Conservation (phyloP, 2,797 vertebrate genomes). For the Gymnodraco acuticeps region DNA sequence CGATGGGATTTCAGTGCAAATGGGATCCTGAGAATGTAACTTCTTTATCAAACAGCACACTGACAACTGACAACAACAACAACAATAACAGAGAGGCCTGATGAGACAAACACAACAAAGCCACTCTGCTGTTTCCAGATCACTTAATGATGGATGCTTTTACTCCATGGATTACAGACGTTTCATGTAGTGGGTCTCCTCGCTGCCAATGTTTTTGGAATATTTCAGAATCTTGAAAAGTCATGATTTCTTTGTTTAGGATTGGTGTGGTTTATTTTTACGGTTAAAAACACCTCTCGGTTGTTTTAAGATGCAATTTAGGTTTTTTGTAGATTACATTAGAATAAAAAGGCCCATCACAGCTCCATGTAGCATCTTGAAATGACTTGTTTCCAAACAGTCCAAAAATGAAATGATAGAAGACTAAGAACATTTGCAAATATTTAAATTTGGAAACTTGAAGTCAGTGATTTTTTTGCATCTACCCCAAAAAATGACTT, state of each 20-base stretch:
- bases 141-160: constrained; percentile 6
- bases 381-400: background rate
- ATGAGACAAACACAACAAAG: constrained; percentile 7
- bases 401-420: background rate
- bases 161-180: background rate
- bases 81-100: constrained; percentile 10
- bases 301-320: too few relatives aligned
- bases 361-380: background rate
- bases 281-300: too few relatives aligned
- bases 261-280: background rate
- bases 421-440: background rate
- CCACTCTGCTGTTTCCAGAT: background rate
- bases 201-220: background rate
- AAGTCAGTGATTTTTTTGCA: background rate
- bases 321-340: background rate
- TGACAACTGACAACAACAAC: constrained; percentile 20
- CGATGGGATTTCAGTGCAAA: constrained; percentile 33
- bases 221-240: background rate
- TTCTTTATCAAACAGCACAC: constrained; percentile 43
- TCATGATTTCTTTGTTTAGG: background rate
- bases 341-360: background rate
- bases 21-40: constrained; percentile 31
- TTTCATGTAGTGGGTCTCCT: background rate
- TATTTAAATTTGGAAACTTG: background rate
- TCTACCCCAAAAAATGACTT: background rate